These are phyloP conservation scores for Phoxinus dragarum DNA, from an alignment of 2,797 vertebrate species.

Conservation along the genomic window DNA sequence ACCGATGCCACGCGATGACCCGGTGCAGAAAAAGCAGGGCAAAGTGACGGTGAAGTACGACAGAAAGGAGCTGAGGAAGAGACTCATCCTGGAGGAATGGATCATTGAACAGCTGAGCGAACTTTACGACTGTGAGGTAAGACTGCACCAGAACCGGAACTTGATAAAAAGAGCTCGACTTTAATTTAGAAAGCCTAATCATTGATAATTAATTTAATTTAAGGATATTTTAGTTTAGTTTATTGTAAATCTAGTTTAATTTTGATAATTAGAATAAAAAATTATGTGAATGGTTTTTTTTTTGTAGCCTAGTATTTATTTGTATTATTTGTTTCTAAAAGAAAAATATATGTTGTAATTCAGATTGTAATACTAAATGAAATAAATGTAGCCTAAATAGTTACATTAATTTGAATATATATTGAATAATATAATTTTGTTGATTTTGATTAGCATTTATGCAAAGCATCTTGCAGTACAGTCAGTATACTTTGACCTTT, in stretches of 20 bases:
- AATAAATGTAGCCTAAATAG: background rate
- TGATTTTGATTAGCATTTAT: background rate
- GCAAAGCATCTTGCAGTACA: background rate
- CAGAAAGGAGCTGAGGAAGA: conserved; percentile 94
- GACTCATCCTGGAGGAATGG: conserved; percentile 95
- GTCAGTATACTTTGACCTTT: no score
- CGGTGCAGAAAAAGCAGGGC: conserved; percentile 90
- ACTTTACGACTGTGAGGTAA: conserved; percentile 95
- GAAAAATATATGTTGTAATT: background rate
- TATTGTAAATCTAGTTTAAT: background rate
- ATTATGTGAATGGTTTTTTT: background rate
- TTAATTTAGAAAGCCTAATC: background rate
- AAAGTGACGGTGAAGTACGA: conserved; percentile 99
- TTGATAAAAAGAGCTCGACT: background rate
- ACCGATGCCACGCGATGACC: conserved; percentile 72
- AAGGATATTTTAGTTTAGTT: background rate
- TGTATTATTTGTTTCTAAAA: background rate
- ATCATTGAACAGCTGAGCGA: conserved; percentile 96
- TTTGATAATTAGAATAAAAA: background rate
- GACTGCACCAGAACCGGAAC: conserved; percentile 25
- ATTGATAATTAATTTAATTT: background rate
- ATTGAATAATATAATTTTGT: background rate
- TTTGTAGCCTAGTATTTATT: no score
- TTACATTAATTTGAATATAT: background rate
- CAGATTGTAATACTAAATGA: background rate